These are phyloP conservation scores for Meteorus colon DNA, from an alignment of 2,888 invertebrate genomes.

Conservation along the genomic window DNA sequence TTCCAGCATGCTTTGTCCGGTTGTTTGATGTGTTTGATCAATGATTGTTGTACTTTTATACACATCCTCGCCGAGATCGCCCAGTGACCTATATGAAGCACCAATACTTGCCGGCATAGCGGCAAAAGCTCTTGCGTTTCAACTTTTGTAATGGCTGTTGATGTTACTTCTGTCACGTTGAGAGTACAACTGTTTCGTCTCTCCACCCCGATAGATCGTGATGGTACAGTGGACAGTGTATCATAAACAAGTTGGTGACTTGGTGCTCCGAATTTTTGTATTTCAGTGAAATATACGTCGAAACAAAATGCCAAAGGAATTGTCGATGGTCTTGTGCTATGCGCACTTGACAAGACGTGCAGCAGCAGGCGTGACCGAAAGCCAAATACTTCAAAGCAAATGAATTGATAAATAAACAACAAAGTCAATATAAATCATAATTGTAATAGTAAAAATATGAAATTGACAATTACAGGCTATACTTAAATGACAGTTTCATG, in stretches of 20 bases:
- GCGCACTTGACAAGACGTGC: conserved; percentile 20
- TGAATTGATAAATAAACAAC: conserved; percentile 61
- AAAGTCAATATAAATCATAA: conserved; percentile 53
- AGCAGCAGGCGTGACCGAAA: conserved; percentile 40
- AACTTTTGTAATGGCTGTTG: neutral
- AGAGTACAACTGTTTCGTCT: neutral
- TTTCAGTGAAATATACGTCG: neutral
- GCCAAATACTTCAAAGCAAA: conserved; percentile 65
- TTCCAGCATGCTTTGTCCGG: conserved; percentile 76
- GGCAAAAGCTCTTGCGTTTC: conserved; percentile 32
- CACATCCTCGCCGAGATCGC: conserved; percentile 76
- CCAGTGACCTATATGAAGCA: conserved; percentile 79
- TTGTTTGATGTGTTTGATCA: conserved; percentile 74
- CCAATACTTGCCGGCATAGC: conserved; percentile 80
- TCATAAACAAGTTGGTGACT: neutral
- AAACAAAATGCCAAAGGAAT: conserved; percentile 10
- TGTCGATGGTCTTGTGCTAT: conserved; percentile 14
- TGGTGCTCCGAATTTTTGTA: neutral
- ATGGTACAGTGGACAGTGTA: neutral
- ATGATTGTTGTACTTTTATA: conserved; percentile 79
- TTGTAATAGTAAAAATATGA: conserved; percentile 11
- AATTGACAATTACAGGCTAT: neutral
- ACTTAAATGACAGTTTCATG: neutral
- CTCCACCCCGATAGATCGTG: neutral
- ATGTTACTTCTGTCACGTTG: conserved; percentile 12